These are phyloP conservation scores for Acrossocheilus fasciatus DNA, from an alignment of 2,797 vertebrate genomes.

Conservation along the genomic window DNA sequence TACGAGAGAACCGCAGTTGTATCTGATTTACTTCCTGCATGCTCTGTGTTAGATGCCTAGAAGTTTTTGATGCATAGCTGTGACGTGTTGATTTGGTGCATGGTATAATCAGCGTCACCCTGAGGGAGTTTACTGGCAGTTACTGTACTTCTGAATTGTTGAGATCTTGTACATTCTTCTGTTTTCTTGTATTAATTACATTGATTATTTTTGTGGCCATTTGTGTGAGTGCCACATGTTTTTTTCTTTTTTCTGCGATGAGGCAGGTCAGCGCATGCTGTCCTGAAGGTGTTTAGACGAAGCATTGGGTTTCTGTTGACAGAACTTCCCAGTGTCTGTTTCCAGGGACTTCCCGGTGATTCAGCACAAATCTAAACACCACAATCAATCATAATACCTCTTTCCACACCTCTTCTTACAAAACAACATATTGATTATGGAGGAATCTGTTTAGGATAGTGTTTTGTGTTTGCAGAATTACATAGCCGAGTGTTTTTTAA, in stretches of 20 bases:
- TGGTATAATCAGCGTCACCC: not conserved
- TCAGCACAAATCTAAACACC: conserved; percentile 35
- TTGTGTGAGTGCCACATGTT: not conserved
- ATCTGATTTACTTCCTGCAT: conserved; percentile 28
- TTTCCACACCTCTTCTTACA: conserved; percentile 7
- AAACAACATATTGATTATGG: conserved; percentile 27
- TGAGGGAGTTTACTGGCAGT: not conserved
- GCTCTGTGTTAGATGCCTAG: not conserved
- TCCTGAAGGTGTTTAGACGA: conserved; percentile 7
- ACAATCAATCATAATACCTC: conserved; percentile 1
- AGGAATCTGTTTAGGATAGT: conserved; percentile 1
- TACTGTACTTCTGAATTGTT: not conserved
- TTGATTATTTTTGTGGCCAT: not conserved
- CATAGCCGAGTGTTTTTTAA: conserved; percentile 26
- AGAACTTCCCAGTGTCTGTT: conserved; percentile 18
- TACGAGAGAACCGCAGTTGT: not conserved
- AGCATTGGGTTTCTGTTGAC: conserved; percentile 41
- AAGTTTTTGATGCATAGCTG: not conserved
- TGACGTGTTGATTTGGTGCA: not conserved
- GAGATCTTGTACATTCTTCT: not conserved
- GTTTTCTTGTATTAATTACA: not conserved
- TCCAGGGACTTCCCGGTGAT: conserved; percentile 53
- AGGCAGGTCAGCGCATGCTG: conserved; percentile 31
- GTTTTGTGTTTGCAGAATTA: conserved; percentile 18
- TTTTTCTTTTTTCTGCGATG: not conserved